Evolutionary conservation across 2,888 invertebrate species (phyloP).

Genomic region (Taenaris catops): DNA sequence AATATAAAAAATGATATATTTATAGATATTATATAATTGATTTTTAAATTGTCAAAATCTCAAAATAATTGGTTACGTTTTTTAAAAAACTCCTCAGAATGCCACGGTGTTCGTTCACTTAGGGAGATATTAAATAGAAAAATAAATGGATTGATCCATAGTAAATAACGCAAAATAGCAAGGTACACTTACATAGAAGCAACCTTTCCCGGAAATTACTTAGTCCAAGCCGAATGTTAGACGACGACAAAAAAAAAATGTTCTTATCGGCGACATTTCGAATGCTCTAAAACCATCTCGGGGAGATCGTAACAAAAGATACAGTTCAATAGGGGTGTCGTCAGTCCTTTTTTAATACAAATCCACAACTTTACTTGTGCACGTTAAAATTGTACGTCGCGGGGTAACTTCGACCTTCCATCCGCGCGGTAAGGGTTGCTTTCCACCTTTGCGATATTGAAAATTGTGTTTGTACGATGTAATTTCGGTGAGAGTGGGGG

Average conservation of each 20-base stretch:
- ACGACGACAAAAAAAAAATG: conserved; percentile 31
- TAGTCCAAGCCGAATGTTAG: conserved; percentile 29
- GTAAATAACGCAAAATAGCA: not conserved
- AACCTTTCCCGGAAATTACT: conserved; percentile 29
- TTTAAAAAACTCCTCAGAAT: too few relatives aligned
- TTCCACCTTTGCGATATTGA: too few relatives aligned
- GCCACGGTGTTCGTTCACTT: too few relatives aligned
- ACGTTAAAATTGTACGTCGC: conserved; percentile 16
- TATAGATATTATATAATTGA: too few relatives aligned
- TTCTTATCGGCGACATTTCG: conserved; percentile 42
- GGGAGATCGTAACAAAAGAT: conserved; percentile 63
- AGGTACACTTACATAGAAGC: conserved; percentile 4
- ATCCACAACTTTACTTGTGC: conserved; percentile 31
- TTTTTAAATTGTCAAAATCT: too few relatives aligned
- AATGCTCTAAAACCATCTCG: conserved; percentile 45
- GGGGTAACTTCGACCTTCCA: conserved; percentile 21
- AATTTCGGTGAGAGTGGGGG: conserved; percentile 67
- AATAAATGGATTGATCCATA: too few relatives aligned
- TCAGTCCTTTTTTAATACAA: conserved; percentile 60
- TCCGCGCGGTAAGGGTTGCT: conserved; percentile 13
- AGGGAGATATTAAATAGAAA: too few relatives aligned
- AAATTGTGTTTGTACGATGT: conserved; percentile 35
- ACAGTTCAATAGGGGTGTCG: conserved; percentile 55
- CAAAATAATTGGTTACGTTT: too few relatives aligned
- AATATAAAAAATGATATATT: too few relatives aligned